A percentile compares a stretch with the other conserved stretches of the same genome.
These are phyloP conservation scores for Ptychoptera albimana DNA, from an alignment of 2,888 invertebrate genomes.

Conservation along the genomic window DNA sequence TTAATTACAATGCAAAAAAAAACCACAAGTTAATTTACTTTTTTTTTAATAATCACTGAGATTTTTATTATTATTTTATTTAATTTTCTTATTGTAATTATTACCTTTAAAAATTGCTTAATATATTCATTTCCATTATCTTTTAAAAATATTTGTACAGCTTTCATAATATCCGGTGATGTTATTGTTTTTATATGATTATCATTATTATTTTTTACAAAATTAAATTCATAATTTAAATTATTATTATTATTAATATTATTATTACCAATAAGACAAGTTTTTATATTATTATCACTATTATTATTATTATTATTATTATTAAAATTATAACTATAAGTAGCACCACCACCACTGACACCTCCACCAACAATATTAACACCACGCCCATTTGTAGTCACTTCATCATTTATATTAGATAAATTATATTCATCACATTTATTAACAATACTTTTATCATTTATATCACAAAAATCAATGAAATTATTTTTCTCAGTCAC, in stretches of 20 bases:
- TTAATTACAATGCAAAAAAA: no score
- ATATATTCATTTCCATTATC: slow-evolving; percentile 50
- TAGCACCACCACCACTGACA: no score
- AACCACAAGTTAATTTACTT: no score
- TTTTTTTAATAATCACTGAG: no score
- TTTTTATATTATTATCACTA: background rate
- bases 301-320: background rate
- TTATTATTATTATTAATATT: background rate
- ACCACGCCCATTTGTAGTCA: no score
- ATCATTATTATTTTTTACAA: slow-evolving; percentile 5
- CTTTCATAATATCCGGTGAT: slow-evolving; percentile 42
- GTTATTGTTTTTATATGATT: slow-evolving; percentile 15
- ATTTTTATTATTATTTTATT: background rate
- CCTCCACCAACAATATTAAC: no score
- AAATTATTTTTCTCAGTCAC: background rate
- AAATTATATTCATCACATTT: no score
- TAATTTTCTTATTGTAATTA: background rate
- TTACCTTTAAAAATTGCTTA: slow-evolving; percentile 48
- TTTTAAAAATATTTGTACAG: slow-evolving; percentile 42
- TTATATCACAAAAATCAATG: no score
- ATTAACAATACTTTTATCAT: no score
- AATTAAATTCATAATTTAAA: background rate
- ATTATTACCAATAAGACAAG: background rate
- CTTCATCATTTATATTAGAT: no score
- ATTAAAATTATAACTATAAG: no score